A percentile compares a stretch with the other conserved stretches of the same genome.
These are phyloP conservation scores for Salticus scenicus DNA, from an alignment of 2,888 invertebrate species.

Conservation along the genomic window DNA sequence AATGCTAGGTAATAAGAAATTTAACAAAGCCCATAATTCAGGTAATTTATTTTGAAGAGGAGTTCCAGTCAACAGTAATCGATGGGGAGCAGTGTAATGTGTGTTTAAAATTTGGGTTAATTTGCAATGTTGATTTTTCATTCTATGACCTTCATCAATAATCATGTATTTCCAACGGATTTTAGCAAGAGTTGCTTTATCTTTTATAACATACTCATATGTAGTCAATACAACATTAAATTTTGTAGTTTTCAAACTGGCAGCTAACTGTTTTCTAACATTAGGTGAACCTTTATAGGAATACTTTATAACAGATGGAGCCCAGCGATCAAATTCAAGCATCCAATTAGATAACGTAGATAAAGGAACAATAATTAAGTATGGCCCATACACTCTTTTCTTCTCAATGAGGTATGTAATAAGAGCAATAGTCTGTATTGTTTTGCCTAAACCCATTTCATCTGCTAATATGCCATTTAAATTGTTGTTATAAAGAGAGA, in stretches of 20 bases:
- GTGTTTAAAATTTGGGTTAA: slow-evolving; percentile 96
- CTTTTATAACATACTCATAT: slow-evolving; percentile 99
- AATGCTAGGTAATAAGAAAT: slow-evolving; percentile 97
- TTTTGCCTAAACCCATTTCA: slow-evolving; percentile 99
- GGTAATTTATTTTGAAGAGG: slow-evolving; percentile 97
- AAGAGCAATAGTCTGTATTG: slow-evolving; percentile 96
- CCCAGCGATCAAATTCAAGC: slow-evolving; percentile 99
- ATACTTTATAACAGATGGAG: slow-evolving; percentile 89
- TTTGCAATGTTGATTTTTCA: slow-evolving; percentile 99
- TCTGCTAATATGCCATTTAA: slow-evolving; percentile 98
- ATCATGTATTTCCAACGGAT: slow-evolving; percentile 99
- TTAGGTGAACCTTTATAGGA: slow-evolving; percentile 85
- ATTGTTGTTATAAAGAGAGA: slow-evolving; percentile 99
- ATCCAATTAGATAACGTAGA: slow-evolving; percentile 99
- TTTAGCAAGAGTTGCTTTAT: slow-evolving; percentile 95
- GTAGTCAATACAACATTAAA: slow-evolving; percentile 99
- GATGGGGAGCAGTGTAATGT: slow-evolving; percentile 96
- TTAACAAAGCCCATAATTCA: slow-evolving; percentile 97
- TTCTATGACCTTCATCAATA: slow-evolving; percentile 99
- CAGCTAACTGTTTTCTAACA: slow-evolving; percentile 86
- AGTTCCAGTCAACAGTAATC: slow-evolving; percentile 95
- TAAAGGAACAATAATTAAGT: slow-evolving; percentile 97
- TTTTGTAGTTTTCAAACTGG: slow-evolving; percentile 92
- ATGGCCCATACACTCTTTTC: slow-evolving; percentile 98
- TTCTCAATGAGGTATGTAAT: slow-evolving; percentile 98